These are phyloP conservation scores for Thymelicus lineola DNA, from an alignment of 2,888 invertebrate genomes.

Conservation along the genomic window DNA sequence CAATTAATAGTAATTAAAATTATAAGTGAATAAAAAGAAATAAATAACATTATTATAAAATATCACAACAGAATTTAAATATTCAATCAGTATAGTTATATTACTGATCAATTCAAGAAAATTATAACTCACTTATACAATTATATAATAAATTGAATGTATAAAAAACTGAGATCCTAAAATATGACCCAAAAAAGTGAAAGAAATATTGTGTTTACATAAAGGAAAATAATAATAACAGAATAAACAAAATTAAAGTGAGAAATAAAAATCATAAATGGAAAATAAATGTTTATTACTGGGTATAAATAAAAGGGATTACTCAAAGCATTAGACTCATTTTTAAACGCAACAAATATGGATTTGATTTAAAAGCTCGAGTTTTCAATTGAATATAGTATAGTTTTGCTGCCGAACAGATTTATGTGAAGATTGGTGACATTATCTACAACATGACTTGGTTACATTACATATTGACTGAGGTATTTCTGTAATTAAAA, in stretches of 20 bases:
- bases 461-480: neutral
- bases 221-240: neutral
- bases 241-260: slow-evolving; percentile 21
- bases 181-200: neutral
- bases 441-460: neutral
- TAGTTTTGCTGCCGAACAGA: neutral
- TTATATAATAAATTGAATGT: too few relatives aligned
- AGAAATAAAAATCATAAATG: slow-evolving; percentile 53
- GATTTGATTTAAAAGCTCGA: neutral
- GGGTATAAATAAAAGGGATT: slow-evolving; percentile 69
- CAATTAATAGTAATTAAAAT: too few relatives aligned
- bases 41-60: too few relatives aligned
- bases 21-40: too few relatives aligned
- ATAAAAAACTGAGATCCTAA: neutral
- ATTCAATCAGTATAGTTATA: too few relatives aligned
- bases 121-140: too few relatives aligned
- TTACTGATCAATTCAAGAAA: too few relatives aligned
- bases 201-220: too few relatives aligned
- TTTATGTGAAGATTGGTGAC: too few relatives aligned
- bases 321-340: slow-evolving; percentile 61
- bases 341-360: slow-evolving; percentile 42
- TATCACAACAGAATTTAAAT: too few relatives aligned
- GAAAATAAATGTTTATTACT: slow-evolving; percentile 78
- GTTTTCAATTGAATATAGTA: slow-evolving; percentile 8
- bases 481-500: neutral